Evolutionary conservation across 2,888 invertebrate genomes (phyloP).

Genomic region (Chelonus formosanus): DNA sequence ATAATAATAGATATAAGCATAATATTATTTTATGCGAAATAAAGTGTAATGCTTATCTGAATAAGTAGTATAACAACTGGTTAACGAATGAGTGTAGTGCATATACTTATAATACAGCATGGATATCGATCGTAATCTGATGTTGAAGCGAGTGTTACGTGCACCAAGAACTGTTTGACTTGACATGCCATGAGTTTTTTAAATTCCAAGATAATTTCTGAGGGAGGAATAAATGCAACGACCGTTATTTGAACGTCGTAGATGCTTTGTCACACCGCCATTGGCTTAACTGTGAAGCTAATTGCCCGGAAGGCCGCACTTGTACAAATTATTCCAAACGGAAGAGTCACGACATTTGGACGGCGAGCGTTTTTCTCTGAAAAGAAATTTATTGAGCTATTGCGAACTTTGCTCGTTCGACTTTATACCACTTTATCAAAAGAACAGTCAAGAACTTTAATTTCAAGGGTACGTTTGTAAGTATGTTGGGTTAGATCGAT

Average conservation of each 20-base stretch:
- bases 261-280: constrained; percentile 38
- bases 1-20: no score
- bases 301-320: constrained; percentile 29
- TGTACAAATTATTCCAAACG: constrained; percentile 46
- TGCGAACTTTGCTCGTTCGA: constrained; percentile 24
- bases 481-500: no score
- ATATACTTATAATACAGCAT: neutral
- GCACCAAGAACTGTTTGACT: constrained; percentile 1
- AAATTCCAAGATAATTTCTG: constrained; percentile 38
- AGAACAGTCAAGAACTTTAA: constrained; percentile 5
- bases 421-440: constrained; percentile 2
- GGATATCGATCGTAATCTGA: constrained; percentile 28
- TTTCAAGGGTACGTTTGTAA: constrained; percentile 6
- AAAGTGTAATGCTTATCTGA: constrained; percentile 31
- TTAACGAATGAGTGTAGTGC: constrained; percentile 28
- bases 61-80: constrained; percentile 35
- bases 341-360: constrained; percentile 52
- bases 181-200: constrained; percentile 32
- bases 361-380: constrained; percentile 43
- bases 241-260: constrained; percentile 44
- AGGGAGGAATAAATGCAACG: constrained; percentile 24
- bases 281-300: constrained; percentile 14
- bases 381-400: constrained; percentile 34
- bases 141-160: neutral
- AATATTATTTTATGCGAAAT: no score